Conservation (phyloP, 2,113 vertebrate genomes). For the Tamias sibiricus region DNA sequence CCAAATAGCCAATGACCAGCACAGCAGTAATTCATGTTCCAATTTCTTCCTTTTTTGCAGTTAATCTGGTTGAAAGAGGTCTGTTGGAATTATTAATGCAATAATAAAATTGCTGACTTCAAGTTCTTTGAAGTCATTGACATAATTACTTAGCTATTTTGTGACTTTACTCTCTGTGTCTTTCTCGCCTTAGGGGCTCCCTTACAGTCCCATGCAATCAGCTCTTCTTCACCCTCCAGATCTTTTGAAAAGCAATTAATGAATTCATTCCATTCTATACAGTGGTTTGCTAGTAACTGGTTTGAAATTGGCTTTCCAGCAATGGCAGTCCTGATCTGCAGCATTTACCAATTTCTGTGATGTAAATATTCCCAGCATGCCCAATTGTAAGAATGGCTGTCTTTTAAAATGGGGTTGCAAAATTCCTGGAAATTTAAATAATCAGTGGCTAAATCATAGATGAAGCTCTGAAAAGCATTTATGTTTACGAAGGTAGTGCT, state of each 20-base stretch:
- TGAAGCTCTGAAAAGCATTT: background rate
- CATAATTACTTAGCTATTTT: background rate
- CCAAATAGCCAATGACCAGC: background rate
- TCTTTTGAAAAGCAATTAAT: slow-evolving; percentile 35
- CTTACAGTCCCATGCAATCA: background rate
- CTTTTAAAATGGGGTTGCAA: slow-evolving; percentile 26
- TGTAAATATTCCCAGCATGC: background rate
- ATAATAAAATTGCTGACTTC: background rate
- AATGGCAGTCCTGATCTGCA: background rate
- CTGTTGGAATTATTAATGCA: background rate
- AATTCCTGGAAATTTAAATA: slow-evolving; percentile 23
- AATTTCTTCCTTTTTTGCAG: background rate
- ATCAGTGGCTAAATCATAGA: background rate
- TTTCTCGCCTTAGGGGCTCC: background rate
- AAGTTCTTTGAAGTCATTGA: background rate
- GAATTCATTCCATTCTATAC: background rate
- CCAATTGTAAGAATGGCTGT: background rate
- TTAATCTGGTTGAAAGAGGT: background rate
- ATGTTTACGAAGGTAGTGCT: background rate
- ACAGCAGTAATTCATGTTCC: background rate
- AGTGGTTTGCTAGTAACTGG: background rate
- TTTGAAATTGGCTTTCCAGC: background rate
- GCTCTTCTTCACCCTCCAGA: background rate
- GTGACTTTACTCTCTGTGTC: background rate
- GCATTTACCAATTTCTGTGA: background rate